These are phyloP conservation scores for Cercopithecus hamlyni DNA, from an alignment of 2,797 vertebrate genomes.

Conservation along the genomic window DNA sequence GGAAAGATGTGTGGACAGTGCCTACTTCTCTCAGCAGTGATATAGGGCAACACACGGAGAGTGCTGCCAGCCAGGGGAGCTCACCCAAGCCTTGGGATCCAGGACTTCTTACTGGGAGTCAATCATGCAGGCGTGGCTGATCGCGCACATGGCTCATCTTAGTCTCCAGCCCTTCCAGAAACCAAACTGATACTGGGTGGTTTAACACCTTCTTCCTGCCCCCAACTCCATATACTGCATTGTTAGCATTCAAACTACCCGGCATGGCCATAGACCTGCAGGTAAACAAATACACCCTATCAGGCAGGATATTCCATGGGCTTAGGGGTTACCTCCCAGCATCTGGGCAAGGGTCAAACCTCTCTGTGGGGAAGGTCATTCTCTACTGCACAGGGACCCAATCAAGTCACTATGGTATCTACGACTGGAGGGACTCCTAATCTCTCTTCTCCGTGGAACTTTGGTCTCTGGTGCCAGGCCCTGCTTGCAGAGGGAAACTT, in stretches of 20 bases:
- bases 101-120: neutral
- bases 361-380: neutral
- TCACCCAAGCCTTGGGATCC: neutral
- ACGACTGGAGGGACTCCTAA: neutral
- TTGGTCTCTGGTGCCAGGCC: neutral
- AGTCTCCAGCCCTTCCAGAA: neutral
- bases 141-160: neutral
- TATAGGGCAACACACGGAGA: neutral
- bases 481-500: neutral
- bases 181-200: neutral
- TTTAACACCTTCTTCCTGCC: neutral
- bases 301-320: neutral
- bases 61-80: neutral
- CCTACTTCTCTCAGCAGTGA: neutral
- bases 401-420: neutral
- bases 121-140: neutral
- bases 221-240: neutral
- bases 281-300: neutral
- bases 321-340: neutral
- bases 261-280: too few relatives aligned
- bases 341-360: neutral
- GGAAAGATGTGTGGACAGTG: neutral
- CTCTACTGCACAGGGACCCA: neutral
- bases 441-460: neutral
- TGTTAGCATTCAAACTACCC: neutral